Evolutionary conservation across 2,113 vertebrate species (phyloP).

Genomic region (Archilochus colubris): DNA sequence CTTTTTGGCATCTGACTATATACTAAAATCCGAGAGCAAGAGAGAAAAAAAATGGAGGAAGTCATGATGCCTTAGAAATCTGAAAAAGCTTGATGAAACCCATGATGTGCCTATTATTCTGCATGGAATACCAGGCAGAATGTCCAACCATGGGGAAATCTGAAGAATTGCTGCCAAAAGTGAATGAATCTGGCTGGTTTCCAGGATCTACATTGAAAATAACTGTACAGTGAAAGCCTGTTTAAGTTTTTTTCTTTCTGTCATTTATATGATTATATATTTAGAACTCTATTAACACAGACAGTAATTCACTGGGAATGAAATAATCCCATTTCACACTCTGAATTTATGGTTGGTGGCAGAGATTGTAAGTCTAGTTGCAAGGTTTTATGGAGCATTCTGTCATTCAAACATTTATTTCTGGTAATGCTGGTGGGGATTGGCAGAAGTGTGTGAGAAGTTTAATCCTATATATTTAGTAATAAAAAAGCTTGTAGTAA

Average conservation of each 20-base stretch:
- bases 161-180: conserved; percentile 38
- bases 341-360: conserved; percentile 33
- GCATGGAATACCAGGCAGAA: neutral
- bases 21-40: neutral
- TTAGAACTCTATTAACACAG: conserved; percentile 57
- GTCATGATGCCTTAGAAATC: neutral
- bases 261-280: conserved; percentile 53
- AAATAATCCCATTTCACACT: conserved; percentile 50
- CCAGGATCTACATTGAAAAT: neutral
- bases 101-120: neutral
- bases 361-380: conserved; percentile 8
- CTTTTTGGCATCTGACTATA: neutral
- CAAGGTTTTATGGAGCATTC: conserved; percentile 16
- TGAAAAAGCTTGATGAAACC: conserved; percentile 30
- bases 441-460: neutral
- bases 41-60: neutral
- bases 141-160: neutral
- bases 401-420: conserved; percentile 44
- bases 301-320: conserved; percentile 53
- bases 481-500: neutral
- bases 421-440: neutral
- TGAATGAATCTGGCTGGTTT: conserved; percentile 11
- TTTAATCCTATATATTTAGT: neutral
- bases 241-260: conserved; percentile 36
- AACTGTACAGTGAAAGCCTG: neutral